Base-by-base conservation (phyloP, 37 sponge, comb jelly and placozoan genomes). In the Crambe crambe region DNA sequence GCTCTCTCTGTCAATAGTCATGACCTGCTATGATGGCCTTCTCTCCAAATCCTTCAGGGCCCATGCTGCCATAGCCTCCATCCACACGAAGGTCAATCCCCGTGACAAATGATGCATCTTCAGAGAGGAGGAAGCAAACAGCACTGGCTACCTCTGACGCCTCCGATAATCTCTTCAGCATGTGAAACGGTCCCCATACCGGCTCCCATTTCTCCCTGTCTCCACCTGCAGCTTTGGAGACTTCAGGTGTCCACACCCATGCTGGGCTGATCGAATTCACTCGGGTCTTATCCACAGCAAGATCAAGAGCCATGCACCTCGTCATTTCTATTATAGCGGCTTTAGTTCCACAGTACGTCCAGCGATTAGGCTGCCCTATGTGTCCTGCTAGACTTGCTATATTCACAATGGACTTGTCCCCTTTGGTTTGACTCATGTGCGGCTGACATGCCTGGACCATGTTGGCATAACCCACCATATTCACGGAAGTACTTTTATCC, bases 241-340 rank as follows among this genome's bases (percentile, higher is more conserved):
- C 95, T 58, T 94, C 95, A 30, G 95, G 95, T 32, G 85, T 54
- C 95, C 95, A 94, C 64, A 90, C 85, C 95, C 95, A 94, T 0
- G 89, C 86, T 29, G 95, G 95, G 59, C 91, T 91, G 43, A 94
- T 70, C 0, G 89, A 84, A 43, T 94, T 94, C 39, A 94, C 91
- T 27, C 95, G 77, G 2, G 91, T 88, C 1, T 77, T 79, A 20
- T 88, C 83, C 23, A 42, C 62, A 30, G 91, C 84, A 32, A 94
- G 68, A 47, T 94, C 95, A 0, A 91, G 80, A 35, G 95, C 95
- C 95, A 89, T 93, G 56, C 89, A 88, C 62, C 81, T 87, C 5
- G 95, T 88, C 84, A 94, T 80, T 2, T 76, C 32, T 27, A 74
- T 17, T 1, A 94, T 70, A 37, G 95, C 95, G 9, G 89, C 95